These are phyloP conservation scores for Cotesia vestalis DNA, from an alignment of 1,140 invertebrate genomes.

Conservation along the genomic window DNA sequence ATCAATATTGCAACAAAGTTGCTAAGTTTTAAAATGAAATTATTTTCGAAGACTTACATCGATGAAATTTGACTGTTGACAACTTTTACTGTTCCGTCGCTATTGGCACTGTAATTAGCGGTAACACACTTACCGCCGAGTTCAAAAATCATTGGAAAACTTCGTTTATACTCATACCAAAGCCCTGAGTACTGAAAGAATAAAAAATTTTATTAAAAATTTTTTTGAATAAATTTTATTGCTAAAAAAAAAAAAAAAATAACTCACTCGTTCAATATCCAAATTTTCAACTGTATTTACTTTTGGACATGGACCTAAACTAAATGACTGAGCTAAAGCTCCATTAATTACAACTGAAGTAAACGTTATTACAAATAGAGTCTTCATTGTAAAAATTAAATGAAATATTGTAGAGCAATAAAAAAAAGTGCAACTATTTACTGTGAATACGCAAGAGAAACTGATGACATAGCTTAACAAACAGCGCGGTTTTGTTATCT, in stretches of 20 bases:
- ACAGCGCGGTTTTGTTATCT: neutral
- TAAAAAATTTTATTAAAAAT: slow-evolving; percentile 29
- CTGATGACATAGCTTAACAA: slow-evolving; percentile 3
- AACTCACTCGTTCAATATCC: slow-evolving; percentile 45
- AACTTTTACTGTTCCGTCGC: slow-evolving; percentile 69
- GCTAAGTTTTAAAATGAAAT: neutral
- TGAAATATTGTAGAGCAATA: no score
- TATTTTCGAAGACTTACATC: slow-evolving; percentile 62
- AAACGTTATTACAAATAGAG: no score
- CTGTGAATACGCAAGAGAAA: neutral
- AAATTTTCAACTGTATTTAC: slow-evolving; percentile 49
- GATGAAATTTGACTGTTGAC: slow-evolving; percentile 67
- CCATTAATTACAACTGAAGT: slow-evolving; percentile 19
- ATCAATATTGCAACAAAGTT: no score
- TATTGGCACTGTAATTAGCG: slow-evolving; percentile 68
- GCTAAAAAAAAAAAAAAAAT: neutral
- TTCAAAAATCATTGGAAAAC: slow-evolving; percentile 74
- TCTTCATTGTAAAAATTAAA: no score
- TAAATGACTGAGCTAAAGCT: slow-evolving; percentile 47
- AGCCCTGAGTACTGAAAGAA: slow-evolving; percentile 73
- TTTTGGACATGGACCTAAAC: slow-evolving; percentile 48
- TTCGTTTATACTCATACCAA: slow-evolving; percentile 76
- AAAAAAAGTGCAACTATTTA: slow-evolving; percentile 16
- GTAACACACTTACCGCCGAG: slow-evolving; percentile 74
- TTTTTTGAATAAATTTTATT: neutral